Base-by-base conservation (phyloP, 2,113 vertebrate species). In the Rhinichthys klamathensis region DNA sequence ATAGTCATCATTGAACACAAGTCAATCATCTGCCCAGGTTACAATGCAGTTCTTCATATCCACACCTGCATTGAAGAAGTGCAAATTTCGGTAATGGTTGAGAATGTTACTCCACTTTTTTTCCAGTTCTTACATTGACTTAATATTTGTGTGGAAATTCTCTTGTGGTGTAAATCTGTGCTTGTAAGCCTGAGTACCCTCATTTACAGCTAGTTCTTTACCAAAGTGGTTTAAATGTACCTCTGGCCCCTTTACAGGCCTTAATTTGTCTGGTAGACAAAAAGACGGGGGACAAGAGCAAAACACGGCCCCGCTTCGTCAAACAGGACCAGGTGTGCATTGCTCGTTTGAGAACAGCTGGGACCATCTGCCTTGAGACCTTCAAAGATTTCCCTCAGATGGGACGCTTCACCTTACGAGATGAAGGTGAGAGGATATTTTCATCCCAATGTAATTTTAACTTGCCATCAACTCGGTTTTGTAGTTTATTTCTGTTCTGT, bases 241-340 rank as follows among this genome's bases (percentile, higher is more conserved):
- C 8, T 69, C 3, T 77, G 2, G 41, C 6, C 51, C 27, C n/a
- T 61, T 51, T 4, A 1, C 85, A 97, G 96, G 96, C 96, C 95
- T 97, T 97, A 96, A 97, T 97, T 92, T 97, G 96, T 91, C 94
- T 97, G 94, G 96, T 97, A 94, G 96, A 97, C 92, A 97, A 97
- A 92, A 97, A 97, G 92, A 94, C 96, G 85, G 96, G 96, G 86
- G 96, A 97, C 88, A 97, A 97, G 90, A 97, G 96, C 90, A 96
- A 96, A 94, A 97, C 95, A 85, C 94, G 96, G 87, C 96, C 96
- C 49, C 96, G 96, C 89, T 97, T 97, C 88, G 96, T 97, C 86
- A 97, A 97, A 92, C 96, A 97, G 93, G 96, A 97, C 95, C 96
- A 97, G 92, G 96, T 97, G 41, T 97, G 96, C 92, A 97, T 97